Evolutionary conservation across 2,113 vertebrate species (phyloP).

Genomic region (Ifrita kowaldi): DNA sequence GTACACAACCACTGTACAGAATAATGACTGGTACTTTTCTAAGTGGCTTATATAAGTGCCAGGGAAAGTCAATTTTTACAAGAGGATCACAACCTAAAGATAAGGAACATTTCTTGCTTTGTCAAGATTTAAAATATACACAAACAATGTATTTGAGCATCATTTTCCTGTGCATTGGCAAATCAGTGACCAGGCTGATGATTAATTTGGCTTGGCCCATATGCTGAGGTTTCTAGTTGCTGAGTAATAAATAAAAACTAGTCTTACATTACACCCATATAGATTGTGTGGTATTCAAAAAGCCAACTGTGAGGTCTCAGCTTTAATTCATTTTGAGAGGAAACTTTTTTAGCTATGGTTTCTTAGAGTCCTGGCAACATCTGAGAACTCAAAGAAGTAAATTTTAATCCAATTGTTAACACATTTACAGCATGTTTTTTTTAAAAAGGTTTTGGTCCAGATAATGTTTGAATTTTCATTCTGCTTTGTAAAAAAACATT

Average conservation of each 20-base stretch:
- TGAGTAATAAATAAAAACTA: background rate
- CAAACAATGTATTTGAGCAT: background rate
- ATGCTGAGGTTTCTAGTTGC: background rate
- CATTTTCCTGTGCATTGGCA: background rate
- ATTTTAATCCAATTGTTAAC: background rate
- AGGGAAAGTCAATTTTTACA: background rate
- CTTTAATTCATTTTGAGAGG: constrained; percentile 2
- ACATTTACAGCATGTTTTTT: background rate
- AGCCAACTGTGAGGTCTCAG: background rate
- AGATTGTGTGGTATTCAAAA: background rate
- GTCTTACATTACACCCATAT: background rate
- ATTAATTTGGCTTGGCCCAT: background rate
- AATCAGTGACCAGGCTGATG: background rate
- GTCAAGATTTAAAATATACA: background rate
- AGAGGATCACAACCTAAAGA: background rate
- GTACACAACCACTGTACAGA: background rate
- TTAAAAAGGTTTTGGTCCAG: background rate
- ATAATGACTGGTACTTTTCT: background rate
- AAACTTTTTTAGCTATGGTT: background rate
- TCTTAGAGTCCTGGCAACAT: constrained; percentile 16
- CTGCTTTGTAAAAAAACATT: background rate
- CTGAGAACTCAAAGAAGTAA: background rate
- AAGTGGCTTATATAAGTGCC: background rate
- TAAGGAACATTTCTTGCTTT: background rate
- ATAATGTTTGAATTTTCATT: background rate